Evolutionary conservation across 1,140 invertebrate species (phyloP).

Genomic region (Lepidotrigona ventralis): DNA sequence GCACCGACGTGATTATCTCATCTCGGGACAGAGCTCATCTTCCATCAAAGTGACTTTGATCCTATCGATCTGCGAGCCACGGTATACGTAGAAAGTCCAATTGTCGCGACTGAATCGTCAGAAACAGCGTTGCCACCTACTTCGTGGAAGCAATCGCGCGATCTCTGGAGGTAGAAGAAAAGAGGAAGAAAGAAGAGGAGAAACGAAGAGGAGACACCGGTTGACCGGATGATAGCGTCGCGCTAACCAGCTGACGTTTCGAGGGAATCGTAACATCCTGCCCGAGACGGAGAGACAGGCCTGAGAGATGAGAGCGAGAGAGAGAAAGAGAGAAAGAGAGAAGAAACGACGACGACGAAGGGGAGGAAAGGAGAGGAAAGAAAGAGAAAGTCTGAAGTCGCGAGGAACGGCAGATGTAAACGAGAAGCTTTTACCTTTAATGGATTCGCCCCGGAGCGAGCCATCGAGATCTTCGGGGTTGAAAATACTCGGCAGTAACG

Average conservation of each 20-base stretch:
- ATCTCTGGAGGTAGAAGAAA: background rate
- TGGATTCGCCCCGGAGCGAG: conserved; percentile 62
- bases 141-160: background rate
- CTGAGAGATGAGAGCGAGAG: background rate
- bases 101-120: too few relatives aligned
- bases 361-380: background rate
- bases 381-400: conserved; percentile 37
- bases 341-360: background rate
- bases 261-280: conserved; percentile 37
- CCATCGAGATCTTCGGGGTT: conserved; percentile 64
- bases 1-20: too few relatives aligned
- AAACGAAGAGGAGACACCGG: background rate
- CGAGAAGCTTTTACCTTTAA: conserved; percentile 67
- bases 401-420: conserved; percentile 62
- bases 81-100: too few relatives aligned
- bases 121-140: background rate
- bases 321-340: background rate
- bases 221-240: conserved; percentile 11
- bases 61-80: too few relatives aligned
- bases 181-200: background rate
- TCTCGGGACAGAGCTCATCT: too few relatives aligned
- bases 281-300: background rate
- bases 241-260: conserved; percentile 61
- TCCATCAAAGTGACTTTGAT: too few relatives aligned
- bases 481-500: conserved; percentile 65